Conservation (phyloP, 2,888 invertebrate species). For the Lordiphosa fenestrarum region DNA sequence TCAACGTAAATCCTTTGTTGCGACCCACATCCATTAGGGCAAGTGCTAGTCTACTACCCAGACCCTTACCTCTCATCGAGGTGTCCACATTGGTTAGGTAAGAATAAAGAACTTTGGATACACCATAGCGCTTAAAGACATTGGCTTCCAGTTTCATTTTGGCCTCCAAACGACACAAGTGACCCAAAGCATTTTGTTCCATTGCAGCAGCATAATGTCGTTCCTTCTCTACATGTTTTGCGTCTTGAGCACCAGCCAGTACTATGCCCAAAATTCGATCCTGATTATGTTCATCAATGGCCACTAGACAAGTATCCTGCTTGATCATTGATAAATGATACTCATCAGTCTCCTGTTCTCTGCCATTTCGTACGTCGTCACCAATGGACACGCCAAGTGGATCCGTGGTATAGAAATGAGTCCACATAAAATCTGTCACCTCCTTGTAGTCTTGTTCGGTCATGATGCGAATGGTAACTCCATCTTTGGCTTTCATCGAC, state of each 20-base stretch:
- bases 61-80: conserved; percentile 43
- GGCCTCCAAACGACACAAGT: conserved; percentile 12
- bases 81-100: conserved; percentile 41
- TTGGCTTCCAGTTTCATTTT: conserved; percentile 48
- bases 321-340: conserved; percentile 3
- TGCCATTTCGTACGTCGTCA: too few species aligned
- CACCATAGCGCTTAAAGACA: conserved; percentile 43
- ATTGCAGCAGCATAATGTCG: conserved; percentile 27
- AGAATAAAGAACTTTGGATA: conserved; percentile 42
- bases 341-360: background rate
- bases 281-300: conserved; percentile 6
- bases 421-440: conserved; percentile 9
- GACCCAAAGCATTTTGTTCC: conserved; percentile 43
- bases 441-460: conserved; percentile 5
- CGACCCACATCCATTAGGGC: conserved; percentile 46
- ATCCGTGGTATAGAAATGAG: conserved; percentile 13
- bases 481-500: background rate
- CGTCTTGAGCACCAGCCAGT: conserved; percentile 1
- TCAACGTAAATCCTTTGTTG: conserved; percentile 45
- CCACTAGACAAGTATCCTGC: conserved; percentile 24
- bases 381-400: conserved; percentile 4
- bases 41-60: conserved; percentile 41
- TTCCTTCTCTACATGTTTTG: conserved; percentile 33
- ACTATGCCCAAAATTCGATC: conserved; percentile 18
- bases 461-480: conserved; percentile 18